These are phyloP conservation scores for Lysiphlebus fabarum DNA, from an alignment of 1,140 invertebrate species.

Conservation along the genomic window DNA sequence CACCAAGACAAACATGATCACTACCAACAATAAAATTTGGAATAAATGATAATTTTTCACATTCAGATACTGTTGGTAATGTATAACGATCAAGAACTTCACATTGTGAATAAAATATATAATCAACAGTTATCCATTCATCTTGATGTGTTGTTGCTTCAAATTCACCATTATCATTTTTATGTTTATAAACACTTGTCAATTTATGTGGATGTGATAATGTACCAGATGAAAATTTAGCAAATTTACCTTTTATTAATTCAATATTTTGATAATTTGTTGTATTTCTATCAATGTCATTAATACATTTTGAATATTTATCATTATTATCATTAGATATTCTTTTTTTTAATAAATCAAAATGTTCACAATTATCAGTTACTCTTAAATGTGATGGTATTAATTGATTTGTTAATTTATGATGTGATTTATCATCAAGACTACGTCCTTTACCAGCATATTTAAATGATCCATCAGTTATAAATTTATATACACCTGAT, in stretches of 20 bases:
- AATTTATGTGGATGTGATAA: constrained; percentile 59
- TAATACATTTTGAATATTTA: constrained; percentile 25
- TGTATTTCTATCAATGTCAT: constrained; percentile 28
- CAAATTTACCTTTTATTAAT: constrained; percentile 34
- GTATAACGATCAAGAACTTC: constrained; percentile 61
- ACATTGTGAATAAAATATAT: constrained; percentile 70
- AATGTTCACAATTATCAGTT: constrained; percentile 67
- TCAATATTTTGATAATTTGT: constrained; percentile 36
- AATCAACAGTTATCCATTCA: constrained; percentile 77
- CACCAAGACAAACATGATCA: constrained; percentile 73
- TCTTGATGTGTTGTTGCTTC: constrained; percentile 73
- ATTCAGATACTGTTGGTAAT: constrained; percentile 63
- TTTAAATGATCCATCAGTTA: constrained; percentile 65
- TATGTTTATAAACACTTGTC: constrained; percentile 57
- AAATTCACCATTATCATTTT: constrained; percentile 40
- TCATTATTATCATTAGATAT: constrained; percentile 39
- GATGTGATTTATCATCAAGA: constrained; percentile 34
- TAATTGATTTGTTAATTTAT: constrained; percentile 42
- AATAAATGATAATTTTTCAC: constrained; percentile 58
- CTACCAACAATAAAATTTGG: constrained; percentile 74
- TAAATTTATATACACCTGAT: constrained; percentile 69
- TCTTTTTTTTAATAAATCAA: constrained; percentile 52
- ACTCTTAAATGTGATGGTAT: constrained; percentile 59
- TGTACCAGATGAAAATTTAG: constrained; percentile 51
- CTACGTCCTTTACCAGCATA: constrained; percentile 54